phyloP scores from a whole-genome alignment of 2,797 vertebrate genomes.

The Gymnodraco acuticeps region DNA sequence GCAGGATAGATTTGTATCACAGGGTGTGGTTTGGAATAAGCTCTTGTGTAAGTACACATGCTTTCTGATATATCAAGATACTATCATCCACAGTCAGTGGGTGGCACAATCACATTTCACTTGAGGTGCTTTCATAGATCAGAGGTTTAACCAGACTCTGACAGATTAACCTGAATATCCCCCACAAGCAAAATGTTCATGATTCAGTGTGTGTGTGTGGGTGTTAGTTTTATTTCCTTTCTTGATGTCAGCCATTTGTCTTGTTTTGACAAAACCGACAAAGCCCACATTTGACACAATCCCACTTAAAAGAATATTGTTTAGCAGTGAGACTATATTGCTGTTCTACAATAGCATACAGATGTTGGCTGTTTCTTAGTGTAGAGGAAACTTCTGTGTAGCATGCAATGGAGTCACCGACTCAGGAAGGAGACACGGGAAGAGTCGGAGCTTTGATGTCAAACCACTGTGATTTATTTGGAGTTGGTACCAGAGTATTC shows the following conservation, averaged over 20 bases:
- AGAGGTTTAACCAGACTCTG: constrained; percentile 31
- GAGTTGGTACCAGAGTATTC: no score
- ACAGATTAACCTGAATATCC: constrained; percentile 42
- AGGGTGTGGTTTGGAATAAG: constrained; percentile 33
- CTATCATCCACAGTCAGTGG: constrained; percentile 44
- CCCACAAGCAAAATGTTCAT: constrained; percentile 16
- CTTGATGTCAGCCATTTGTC: constrained; percentile 6
- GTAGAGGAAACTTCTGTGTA: no score
- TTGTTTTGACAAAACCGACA: constrained; percentile 1
- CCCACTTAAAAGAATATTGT: background rate
- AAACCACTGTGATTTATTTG: no score
- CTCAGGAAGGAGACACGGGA: no score
- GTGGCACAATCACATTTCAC: constrained; percentile 36
- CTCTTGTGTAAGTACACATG: constrained; percentile 42
- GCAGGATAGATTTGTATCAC: constrained; percentile 13
- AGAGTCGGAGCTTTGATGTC: no score
- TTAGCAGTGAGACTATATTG: background rate
- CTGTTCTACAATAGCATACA: constrained; percentile 21
- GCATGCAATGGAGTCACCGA: no score
- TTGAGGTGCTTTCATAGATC: constrained; percentile 32
- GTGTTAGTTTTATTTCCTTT: constrained; percentile 1
- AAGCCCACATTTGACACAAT: constrained; percentile 26
- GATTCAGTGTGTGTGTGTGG: background rate
- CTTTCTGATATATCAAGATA: constrained; percentile 38
- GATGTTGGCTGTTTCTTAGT: constrained; percentile 28